Conservation (phyloP, 2,113 vertebrate genomes). For the Spheniscus mendiculus region DNA sequence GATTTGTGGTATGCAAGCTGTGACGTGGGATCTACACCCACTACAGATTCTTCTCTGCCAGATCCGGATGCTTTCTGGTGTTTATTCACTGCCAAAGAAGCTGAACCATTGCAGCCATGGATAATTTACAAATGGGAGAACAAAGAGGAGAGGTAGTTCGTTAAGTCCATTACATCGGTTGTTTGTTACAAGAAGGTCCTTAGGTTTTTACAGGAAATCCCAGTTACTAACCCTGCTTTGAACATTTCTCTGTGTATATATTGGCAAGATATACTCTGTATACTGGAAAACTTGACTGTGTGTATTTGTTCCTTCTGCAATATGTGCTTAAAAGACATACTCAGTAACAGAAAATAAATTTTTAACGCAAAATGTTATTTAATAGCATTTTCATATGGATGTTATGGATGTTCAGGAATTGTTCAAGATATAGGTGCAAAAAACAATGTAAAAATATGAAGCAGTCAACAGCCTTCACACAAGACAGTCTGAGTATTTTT, state of each 20-base stretch:
- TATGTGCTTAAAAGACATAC: background rate
- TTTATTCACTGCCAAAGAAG: background rate
- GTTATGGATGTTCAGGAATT: background rate
- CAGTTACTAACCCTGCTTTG: background rate
- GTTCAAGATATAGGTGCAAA: background rate
- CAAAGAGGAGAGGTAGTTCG: background rate
- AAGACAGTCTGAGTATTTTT: background rate
- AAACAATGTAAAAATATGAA: background rate
- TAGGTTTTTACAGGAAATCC: background rate
- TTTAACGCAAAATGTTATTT: constrained; percentile 21
- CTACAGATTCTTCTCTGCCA: background rate
- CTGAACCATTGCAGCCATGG: background rate
- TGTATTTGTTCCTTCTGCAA: background rate
- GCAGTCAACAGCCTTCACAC: background rate
- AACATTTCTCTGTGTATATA: rapidly evolving
- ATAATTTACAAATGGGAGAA: background rate
- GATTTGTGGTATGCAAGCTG: background rate
- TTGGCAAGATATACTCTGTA: background rate
- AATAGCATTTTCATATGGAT: background rate
- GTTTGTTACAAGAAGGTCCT: background rate
- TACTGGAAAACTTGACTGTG: background rate
- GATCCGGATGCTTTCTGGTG: background rate
- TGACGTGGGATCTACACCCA: background rate
- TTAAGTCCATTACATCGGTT: background rate
- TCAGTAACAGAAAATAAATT: background rate